A percentile compares a stretch with the other conserved stretches of the same genome.
Conservation (phyloP, 2,113 vertebrate species). For the Spea multiplicata region DNA sequence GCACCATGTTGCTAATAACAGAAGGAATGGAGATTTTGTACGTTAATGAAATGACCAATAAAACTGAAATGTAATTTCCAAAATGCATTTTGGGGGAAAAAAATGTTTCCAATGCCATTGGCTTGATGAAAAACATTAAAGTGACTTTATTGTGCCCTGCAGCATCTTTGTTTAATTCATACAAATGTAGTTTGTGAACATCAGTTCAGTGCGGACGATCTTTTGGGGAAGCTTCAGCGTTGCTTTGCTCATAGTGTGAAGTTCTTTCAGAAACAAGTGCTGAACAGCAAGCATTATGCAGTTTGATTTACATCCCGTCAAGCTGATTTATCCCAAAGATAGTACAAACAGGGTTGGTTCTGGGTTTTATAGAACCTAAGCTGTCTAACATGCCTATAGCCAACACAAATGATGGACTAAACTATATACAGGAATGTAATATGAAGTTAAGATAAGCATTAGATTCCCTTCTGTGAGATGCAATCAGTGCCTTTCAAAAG, state of each 20-base stretch:
- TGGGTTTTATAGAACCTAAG: too few species aligned
- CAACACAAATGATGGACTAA: too few species aligned
- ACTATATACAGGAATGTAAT: too few species aligned
- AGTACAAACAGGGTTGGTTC: too few species aligned
- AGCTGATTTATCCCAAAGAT: too few species aligned
- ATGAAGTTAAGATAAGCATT: too few species aligned
- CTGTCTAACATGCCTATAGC: too few species aligned
- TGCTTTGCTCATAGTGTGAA: background rate
- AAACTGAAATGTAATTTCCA: slow-evolving; percentile 1
- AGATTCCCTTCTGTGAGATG: too few species aligned
- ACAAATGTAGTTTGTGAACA: background rate
- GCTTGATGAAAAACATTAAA: background rate
- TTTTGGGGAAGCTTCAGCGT: background rate
- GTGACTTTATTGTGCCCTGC: background rate
- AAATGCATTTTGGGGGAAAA: background rate
- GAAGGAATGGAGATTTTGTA: background rate
- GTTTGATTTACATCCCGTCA: too few species aligned
- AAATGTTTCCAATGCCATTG: background rate
- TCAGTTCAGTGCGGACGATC: background rate
- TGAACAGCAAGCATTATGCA: background rate
- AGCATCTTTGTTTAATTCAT: slow-evolving; percentile 2
- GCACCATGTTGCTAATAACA: background rate
- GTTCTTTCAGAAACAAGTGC: background rate
- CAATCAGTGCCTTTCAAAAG: too few species aligned
- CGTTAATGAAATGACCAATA: slow-evolving; percentile 1